phyloP scores from a whole-genome alignment of 1,140 invertebrate species.

The Dreissena rostriformis region DNA sequence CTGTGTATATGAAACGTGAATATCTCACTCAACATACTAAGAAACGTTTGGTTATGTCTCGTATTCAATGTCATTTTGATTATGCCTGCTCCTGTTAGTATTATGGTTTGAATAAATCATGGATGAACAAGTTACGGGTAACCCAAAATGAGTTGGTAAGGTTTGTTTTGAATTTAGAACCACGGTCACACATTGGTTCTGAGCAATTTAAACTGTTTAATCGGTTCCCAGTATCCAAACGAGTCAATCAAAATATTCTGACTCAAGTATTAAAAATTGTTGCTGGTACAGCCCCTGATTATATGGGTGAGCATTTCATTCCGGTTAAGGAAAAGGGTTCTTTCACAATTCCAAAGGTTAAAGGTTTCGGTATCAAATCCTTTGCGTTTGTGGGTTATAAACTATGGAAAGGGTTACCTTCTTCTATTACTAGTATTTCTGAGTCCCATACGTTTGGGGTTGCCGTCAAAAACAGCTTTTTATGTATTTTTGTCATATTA shows the following conservation, averaged over 20 bases:
- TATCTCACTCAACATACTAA: constrained; percentile 18
- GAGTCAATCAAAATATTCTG: constrained; percentile 17
- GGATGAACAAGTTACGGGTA: neutral
- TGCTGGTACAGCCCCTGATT: neutral
- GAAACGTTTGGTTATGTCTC: neutral
- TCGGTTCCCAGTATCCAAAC: constrained; percentile 5
- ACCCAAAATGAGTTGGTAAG: constrained; percentile 24
- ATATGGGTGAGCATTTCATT: neutral
- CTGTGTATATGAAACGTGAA: constrained; percentile 9
- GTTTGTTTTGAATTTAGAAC: constrained; percentile 14
- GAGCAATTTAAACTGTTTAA: neutral
- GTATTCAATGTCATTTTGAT: constrained; percentile 12
- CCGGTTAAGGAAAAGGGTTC: neutral
- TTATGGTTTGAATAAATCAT: neutral
- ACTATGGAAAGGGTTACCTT: neutral
- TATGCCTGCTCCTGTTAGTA: constrained; percentile 1
- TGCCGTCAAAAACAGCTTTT: no score
- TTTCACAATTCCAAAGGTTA: neutral
- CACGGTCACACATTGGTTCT: neutral
- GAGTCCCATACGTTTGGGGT: neutral
- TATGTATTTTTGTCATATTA: no score
- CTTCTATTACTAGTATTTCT: neutral
- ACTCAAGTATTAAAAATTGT: constrained; percentile 8
- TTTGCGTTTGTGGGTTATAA: neutral
- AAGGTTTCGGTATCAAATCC: neutral